A percentile compares a stretch with the other conserved stretches of the same genome.
Conservation (phyloP, 2,888 invertebrate genomes). For the Heliconius ismenius region DNA sequence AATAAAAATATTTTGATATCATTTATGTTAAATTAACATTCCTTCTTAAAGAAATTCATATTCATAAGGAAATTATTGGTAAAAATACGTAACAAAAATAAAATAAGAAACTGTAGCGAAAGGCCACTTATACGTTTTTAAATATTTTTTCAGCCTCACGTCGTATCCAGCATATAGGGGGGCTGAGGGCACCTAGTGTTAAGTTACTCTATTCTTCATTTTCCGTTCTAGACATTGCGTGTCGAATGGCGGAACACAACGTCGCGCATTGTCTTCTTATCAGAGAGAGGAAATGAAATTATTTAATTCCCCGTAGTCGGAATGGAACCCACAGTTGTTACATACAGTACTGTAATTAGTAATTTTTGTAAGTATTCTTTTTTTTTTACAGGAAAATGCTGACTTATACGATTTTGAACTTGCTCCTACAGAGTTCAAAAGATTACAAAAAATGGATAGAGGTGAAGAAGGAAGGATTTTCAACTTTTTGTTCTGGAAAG, state of each 20-base stretch:
- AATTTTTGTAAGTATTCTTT: too few relatives aligned
- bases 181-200: too few relatives aligned
- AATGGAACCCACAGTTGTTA: neutral
- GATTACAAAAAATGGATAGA: slow-evolving; percentile 82
- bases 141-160: too few relatives aligned
- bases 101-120: too few relatives aligned
- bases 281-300: neutral
- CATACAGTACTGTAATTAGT: neutral
- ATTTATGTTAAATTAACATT: neutral
- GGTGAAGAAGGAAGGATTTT: slow-evolving; percentile 85
- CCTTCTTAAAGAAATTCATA: too few relatives aligned
- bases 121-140: too few relatives aligned
- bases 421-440: slow-evolving; percentile 76
- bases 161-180: too few relatives aligned
- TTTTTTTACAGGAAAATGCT: slow-evolving; percentile 81
- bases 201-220: too few relatives aligned
- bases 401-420: slow-evolving; percentile 85
- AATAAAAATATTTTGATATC: neutral
- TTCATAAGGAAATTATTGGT: too few relatives aligned
- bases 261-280: neutral
- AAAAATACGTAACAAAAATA: too few relatives aligned
- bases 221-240: too few relatives aligned
- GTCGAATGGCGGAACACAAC: too few relatives aligned
- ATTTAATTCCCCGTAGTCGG: neutral
- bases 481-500: slow-evolving; percentile 85